Percentiles rank a stretch among this genome's conserved stretches.
These are phyloP conservation scores for Fulmarus glacialis DNA, from an alignment of 2,113 vertebrate species.

Conservation along the genomic window DNA sequence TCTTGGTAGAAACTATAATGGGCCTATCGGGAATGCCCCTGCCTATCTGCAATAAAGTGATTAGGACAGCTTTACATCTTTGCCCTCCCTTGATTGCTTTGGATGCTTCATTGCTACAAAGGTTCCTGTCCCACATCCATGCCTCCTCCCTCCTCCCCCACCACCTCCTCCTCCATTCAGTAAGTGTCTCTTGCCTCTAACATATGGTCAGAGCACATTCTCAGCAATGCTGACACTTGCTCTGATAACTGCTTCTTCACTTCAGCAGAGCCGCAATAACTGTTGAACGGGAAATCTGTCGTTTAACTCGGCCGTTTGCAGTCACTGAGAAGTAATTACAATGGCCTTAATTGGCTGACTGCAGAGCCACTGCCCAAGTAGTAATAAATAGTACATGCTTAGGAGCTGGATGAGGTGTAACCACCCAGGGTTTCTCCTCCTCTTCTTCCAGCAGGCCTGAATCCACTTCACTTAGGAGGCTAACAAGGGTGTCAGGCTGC, in stretches of 20 bases:
- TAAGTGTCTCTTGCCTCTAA: neutral
- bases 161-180: neutral
- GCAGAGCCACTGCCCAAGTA: constrained; percentile 24
- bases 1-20: neutral
- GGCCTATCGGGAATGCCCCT: neutral
- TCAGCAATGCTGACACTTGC: neutral
- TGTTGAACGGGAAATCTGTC: neutral
- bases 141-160: neutral
- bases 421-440: neutral
- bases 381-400: neutral
- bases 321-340: neutral
- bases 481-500: neutral
- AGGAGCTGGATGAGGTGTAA: neutral
- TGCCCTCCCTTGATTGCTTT: neutral
- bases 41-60: neutral
- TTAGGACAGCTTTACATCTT: neutral
- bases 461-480: neutral
- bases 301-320: neutral
- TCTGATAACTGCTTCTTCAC: neutral
- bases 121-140: neutral
- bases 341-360: constrained; percentile 5
- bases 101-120: neutral
- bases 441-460: neutral
- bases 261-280: neutral
- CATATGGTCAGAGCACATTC: neutral